phyloP scores from a whole-genome alignment of 2,888 invertebrate genomes.

The Drosophila yooni region DNA sequence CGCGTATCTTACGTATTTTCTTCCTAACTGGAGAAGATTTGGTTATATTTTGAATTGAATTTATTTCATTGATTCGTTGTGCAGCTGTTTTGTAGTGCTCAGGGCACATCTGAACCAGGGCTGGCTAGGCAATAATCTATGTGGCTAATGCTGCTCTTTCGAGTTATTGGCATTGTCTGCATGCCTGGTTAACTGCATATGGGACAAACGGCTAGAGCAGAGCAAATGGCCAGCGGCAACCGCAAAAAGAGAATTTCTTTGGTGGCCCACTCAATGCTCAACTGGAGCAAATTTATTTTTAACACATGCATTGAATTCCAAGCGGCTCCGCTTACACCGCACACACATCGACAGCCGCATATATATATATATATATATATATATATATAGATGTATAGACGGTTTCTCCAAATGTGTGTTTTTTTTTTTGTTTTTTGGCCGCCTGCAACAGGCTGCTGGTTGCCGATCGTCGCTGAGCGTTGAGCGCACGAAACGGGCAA shows the following conservation, averaged over 20 bases:
- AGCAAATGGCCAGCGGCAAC: neutral
- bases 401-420: conserved; percentile 64
- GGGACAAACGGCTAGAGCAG: neutral
- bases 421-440: conserved; percentile 10
- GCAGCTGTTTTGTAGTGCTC: conserved; percentile 13
- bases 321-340: conserved; percentile 77
- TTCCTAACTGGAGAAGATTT: conserved; percentile 18
- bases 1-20: neutral
- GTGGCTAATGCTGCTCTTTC: neutral
- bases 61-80: neutral
- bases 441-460: conserved; percentile 51
- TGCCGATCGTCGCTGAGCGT: conserved; percentile 25
- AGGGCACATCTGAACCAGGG: conserved; percentile 18
- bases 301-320: conserved; percentile 79
- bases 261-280: conserved; percentile 59
- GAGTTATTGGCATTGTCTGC: conserved; percentile 3
- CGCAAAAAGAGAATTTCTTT: conserved; percentile 10
- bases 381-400: conserved; percentile 1
- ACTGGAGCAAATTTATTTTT: conserved; percentile 77
- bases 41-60: conserved; percentile 1
- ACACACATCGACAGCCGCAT: conserved; percentile 15
- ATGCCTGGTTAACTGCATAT: conserved; percentile 58
- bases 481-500: conserved; percentile 40
- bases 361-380: conserved; percentile 2
- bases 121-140: conserved; percentile 6